Conservation (phyloP, 2,113 vertebrate species). For the Lophius piscatorius region DNA sequence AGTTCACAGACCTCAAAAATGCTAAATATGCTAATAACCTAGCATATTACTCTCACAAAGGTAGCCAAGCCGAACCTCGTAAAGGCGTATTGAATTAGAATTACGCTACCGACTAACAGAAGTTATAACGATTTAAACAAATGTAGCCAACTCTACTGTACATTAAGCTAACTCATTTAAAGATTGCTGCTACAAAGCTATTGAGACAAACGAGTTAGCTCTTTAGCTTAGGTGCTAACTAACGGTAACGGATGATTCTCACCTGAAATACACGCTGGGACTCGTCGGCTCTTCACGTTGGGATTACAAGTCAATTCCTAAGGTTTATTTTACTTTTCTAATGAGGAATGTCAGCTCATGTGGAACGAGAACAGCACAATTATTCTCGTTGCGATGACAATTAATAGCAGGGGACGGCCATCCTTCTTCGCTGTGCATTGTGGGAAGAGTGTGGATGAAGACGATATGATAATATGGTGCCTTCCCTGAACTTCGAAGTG, state of each 20-base stretch:
- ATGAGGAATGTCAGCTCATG: not conserved
- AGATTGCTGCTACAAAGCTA: not conserved
- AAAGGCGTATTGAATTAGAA: too few species aligned
- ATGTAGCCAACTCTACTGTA: not conserved
- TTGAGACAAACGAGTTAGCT: slow-evolving; percentile 26
- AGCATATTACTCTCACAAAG: too few species aligned
- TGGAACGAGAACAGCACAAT: slow-evolving; percentile 1
- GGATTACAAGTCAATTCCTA: too few species aligned
- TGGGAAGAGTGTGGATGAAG: slow-evolving; percentile 23
- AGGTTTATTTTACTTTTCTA: not conserved
- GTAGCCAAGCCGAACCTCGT: too few species aligned
- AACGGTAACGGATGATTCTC: slow-evolving; percentile 24
- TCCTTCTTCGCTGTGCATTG: slow-evolving; percentile 56
- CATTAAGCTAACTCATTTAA: not conserved
- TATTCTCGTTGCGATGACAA: slow-evolving; percentile 27
- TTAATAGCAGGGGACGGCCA: slow-evolving; percentile 38
- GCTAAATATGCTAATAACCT: too few species aligned
- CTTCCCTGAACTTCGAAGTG: accelerated
- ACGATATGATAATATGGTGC: not conserved
- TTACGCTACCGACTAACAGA: too few species aligned
- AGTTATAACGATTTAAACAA: too few species aligned
- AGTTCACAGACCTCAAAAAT: too few species aligned
- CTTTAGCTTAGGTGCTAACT: not conserved
- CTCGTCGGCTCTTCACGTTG: slow-evolving; percentile 13
- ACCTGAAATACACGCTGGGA: slow-evolving; percentile 38